Evolutionary conservation across 2,113 vertebrate species (phyloP).

Genomic region (Kryptolebias marmoratus): DNA sequence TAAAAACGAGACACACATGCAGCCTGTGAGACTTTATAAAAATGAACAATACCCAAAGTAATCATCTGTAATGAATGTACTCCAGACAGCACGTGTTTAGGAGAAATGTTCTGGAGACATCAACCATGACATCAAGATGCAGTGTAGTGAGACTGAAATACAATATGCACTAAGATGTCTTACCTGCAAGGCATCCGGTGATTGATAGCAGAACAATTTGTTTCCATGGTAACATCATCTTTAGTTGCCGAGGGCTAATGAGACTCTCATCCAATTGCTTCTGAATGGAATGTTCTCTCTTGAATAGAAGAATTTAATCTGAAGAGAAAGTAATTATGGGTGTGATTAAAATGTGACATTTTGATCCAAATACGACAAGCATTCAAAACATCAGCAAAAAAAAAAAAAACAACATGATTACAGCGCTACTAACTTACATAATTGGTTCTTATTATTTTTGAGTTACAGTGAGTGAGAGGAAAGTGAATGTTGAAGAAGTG

Average conservation of each 20-base stretch:
- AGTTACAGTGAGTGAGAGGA: slow-evolving; percentile 33
- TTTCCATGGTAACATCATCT: slow-evolving; percentile 96
- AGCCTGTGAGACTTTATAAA: not conserved
- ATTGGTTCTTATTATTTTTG: slow-evolving; percentile 48
- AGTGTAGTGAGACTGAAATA: slow-evolving; percentile 48
- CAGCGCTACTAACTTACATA: slow-evolving; percentile 41
- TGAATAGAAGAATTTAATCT: slow-evolving; percentile 86
- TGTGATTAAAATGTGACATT: slow-evolving; percentile 81
- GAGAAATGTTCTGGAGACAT: slow-evolving; percentile 33
- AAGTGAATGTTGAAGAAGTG: slow-evolving; percentile 40
- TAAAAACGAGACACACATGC: not conserved
- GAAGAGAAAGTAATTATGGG: slow-evolving; percentile 81
- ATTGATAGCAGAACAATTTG: slow-evolving; percentile 89
- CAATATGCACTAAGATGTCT: slow-evolving; percentile 73
- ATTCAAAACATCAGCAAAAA: slow-evolving; percentile 46
- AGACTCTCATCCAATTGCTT: slow-evolving; percentile 80
- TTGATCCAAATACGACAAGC: slow-evolving; percentile 67
- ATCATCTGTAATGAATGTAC: slow-evolving; percentile 21
- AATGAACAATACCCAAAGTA: not conserved
- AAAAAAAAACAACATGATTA: slow-evolving; percentile 49
- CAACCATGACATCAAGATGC: slow-evolving; percentile 36
- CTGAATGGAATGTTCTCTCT: slow-evolving; percentile 77
- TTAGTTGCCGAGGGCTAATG: slow-evolving; percentile 82
- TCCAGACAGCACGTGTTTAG: slow-evolving; percentile 16
- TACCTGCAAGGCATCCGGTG: slow-evolving; percentile 93